Percentiles rank a stretch among this genome's conserved stretches.
These are phyloP conservation scores for Pediacus dermestoides DNA, from an alignment of 2,888 invertebrate species.

Conservation along the genomic window DNA sequence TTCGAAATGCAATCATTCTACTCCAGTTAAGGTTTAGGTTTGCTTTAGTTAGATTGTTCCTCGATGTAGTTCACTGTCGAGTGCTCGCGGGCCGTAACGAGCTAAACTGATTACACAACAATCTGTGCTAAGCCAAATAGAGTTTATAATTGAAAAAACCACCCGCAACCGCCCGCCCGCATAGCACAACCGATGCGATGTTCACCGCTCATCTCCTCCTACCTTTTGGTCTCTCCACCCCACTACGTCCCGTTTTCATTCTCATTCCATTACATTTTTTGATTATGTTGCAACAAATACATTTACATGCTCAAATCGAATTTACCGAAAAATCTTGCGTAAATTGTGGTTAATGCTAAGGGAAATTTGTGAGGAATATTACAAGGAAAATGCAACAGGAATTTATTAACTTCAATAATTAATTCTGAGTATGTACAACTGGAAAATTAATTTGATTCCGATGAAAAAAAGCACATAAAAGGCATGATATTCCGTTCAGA, in stretches of 20 bases:
- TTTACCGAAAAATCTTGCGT: too few relatives aligned
- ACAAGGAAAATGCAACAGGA: too few relatives aligned
- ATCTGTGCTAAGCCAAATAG: conserved; percentile 54
- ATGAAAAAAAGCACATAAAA: background rate
- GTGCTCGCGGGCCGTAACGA: conserved; percentile 50
- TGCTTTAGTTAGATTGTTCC: conserved; percentile 52
- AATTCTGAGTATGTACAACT: background rate
- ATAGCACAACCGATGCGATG: conserved; percentile 21
- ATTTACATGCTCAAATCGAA: too few relatives aligned
- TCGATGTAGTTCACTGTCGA: conserved; percentile 51
- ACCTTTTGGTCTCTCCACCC: conserved; percentile 11
- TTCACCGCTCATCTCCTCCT: conserved; percentile 10
- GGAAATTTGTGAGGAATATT: too few relatives aligned
- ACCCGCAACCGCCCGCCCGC: conserved; percentile 32
- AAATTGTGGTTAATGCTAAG: too few relatives aligned
- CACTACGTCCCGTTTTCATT: conserved; percentile 14
- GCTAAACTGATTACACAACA: conserved; percentile 53
- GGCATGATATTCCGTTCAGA: too few relatives aligned
- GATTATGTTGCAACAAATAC: too few relatives aligned
- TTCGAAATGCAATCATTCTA: conserved; percentile 52
- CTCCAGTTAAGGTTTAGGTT: conserved; percentile 53
- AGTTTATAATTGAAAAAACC: conserved; percentile 55
- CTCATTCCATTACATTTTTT: conserved; percentile 24
- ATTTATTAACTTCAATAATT: too few relatives aligned
- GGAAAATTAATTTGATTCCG: too few relatives aligned